Conservation (phyloP, 2,888 invertebrate genomes). For the Troides oblongomaculatus region DNA sequence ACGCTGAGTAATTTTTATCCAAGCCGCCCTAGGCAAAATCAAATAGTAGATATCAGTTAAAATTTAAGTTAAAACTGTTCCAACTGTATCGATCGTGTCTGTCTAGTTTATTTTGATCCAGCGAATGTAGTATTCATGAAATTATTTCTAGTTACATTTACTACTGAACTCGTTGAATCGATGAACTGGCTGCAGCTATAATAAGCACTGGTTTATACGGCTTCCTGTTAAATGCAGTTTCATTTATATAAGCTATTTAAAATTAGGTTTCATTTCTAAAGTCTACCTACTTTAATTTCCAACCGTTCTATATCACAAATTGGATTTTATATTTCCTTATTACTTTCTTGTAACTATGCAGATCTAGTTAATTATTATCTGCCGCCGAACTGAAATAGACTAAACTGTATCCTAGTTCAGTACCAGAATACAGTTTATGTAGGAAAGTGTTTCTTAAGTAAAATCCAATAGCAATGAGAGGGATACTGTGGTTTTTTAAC, state of each 20-base stretch:
- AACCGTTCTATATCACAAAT: no score
- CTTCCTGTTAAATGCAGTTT: background rate
- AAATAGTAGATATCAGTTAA: background rate
- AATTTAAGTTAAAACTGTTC: constrained; percentile 15
- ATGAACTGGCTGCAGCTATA: background rate
- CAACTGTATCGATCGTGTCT: constrained; percentile 26
- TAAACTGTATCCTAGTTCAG: no score
- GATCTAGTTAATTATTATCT: no score
- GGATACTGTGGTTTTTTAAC: no score
- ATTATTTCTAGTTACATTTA: constrained; percentile 20
- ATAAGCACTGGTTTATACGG: background rate
- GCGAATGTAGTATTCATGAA: constrained; percentile 1
- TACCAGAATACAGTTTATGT: no score
- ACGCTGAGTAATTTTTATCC: background rate
- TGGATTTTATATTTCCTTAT: no score
- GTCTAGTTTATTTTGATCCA: constrained; percentile 20
- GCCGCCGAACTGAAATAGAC: no score
- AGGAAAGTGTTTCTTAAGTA: no score
- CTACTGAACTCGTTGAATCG: constrained; percentile 3
- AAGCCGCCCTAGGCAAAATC: background rate
- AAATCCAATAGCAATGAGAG: no score
- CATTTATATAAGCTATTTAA: background rate
- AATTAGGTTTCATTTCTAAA: background rate
- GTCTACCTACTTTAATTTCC: background rate
- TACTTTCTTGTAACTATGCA: no score